These are phyloP conservation scores for Alviniconcha marisindica DNA, from an alignment of 1,140 invertebrate species.

Conservation along the genomic window DNA sequence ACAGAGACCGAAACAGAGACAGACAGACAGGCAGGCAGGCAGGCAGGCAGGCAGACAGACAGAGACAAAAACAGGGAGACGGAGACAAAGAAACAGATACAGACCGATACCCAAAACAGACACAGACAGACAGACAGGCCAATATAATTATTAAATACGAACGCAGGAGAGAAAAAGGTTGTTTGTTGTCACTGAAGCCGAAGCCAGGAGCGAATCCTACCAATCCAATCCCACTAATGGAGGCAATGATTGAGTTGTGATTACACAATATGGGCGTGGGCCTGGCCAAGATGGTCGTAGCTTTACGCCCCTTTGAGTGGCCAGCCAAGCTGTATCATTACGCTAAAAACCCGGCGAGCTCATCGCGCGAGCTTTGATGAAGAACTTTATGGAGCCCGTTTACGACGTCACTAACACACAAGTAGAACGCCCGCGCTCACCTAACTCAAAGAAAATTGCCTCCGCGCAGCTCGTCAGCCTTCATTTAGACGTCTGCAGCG, in stretches of 20 bases:
- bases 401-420: slow-evolving; percentile 33
- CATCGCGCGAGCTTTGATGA: slow-evolving; percentile 38
- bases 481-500: slow-evolving; percentile 35
- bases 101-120: neutral
- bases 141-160: neutral
- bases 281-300: slow-evolving; percentile 8
- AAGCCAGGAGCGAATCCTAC: too few species aligned
- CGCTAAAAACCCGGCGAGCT: slow-evolving; percentile 31
- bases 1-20: slow-evolving; percentile 1
- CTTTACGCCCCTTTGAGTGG: slow-evolving; percentile 37
- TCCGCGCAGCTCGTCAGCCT: slow-evolving; percentile 11
- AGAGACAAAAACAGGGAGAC: neutral
- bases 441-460: slow-evolving; percentile 27
- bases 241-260: slow-evolving; percentile 35
- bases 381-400: slow-evolving; percentile 29
- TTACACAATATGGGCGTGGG: slow-evolving; percentile 27
- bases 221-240: slow-evolving; percentile 37
- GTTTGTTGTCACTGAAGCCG: neutral
- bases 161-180: neutral
- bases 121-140: neutral
- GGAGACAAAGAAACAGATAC: neutral
- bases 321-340: slow-evolving; percentile 21
- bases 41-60: slow-evolving; percentile 5
- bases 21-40: neutral
- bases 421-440: neutral